A percentile compares a stretch with the other conserved stretches of the same genome.
Evolutionary conservation across 2,113 vertebrate genomes (phyloP).

Genomic region (Grammomys dolichurus): DNA sequence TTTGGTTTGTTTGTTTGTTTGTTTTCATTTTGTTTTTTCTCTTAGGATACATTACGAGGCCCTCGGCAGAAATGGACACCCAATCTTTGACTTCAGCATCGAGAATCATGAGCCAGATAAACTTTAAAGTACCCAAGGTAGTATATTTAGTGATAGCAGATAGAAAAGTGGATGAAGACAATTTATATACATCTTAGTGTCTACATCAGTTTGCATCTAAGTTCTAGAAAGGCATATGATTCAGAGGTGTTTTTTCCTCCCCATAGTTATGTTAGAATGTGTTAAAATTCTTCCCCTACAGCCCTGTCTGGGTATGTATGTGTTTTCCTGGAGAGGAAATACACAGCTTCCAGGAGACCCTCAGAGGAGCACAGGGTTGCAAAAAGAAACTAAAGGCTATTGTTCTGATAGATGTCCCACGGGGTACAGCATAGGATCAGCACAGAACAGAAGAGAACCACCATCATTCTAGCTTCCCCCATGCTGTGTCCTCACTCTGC

Average conservation of each 20-base stretch:
- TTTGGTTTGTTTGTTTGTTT: too few relatives aligned
- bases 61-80: neutral
- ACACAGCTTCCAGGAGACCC: neutral
- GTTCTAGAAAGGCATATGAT: neutral
- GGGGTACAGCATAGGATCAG: neutral
- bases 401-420: neutral
- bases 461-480: neutral
- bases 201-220: neutral
- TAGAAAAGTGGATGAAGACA: neutral
- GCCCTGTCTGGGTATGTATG: neutral
- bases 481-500: fast-evolving
- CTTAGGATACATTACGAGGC: too few relatives aligned
- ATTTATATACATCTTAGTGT: neutral
- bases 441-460: neutral
- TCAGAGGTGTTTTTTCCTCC: neutral
- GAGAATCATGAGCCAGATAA: neutral
- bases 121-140: neutral
- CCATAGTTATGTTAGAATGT: neutral
- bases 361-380: neutral
- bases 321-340: neutral
- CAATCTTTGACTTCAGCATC: neutral
- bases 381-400: neutral
- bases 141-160: neutral
- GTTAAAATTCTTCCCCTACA: neutral
- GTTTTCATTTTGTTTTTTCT: too few relatives aligned